phyloP scores from a whole-genome alignment of 2,888 invertebrate species.

The Amaurobius ferox region DNA sequence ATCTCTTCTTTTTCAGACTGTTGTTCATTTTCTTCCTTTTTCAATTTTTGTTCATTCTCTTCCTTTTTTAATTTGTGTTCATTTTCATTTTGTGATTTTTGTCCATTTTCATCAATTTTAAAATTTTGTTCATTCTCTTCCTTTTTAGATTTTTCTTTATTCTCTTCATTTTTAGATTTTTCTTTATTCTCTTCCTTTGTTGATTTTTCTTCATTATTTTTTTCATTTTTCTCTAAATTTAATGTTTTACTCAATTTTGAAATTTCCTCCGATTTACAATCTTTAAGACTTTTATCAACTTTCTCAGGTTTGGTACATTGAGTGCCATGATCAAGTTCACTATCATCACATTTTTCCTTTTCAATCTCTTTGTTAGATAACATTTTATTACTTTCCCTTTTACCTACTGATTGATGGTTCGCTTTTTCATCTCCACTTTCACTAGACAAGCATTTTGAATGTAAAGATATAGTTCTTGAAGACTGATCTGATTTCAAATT shows the following conservation, averaged over 20 bases:
- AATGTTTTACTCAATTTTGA: too few species aligned
- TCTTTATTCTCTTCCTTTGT: too few species aligned
- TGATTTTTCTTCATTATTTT: too few species aligned
- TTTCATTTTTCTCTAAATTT: too few species aligned
- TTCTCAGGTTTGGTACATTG: too few species aligned
- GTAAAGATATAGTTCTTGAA: too few species aligned
- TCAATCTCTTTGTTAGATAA: not conserved
- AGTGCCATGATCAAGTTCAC: too few species aligned
- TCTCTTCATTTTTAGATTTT: not conserved
- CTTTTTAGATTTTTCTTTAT: not conserved
- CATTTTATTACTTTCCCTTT: not conserved
- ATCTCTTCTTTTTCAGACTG: conserved; percentile 1
- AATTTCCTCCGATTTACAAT: too few species aligned
- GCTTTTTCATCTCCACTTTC: not conserved
- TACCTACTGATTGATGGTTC: too few species aligned
- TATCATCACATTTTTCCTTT: not conserved
- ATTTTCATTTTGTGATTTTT: not conserved
- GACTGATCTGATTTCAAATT: not conserved
- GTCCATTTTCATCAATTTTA: not conserved
- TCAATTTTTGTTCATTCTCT: not conserved
- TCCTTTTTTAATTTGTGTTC: not conserved
- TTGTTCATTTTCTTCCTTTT: too few species aligned
- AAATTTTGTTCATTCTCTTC: not conserved
- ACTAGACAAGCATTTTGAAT: too few species aligned
- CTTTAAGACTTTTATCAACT: too few species aligned